Conservation (phyloP, 23 tunicate species). For the Phallusia fumigata region DNA sequence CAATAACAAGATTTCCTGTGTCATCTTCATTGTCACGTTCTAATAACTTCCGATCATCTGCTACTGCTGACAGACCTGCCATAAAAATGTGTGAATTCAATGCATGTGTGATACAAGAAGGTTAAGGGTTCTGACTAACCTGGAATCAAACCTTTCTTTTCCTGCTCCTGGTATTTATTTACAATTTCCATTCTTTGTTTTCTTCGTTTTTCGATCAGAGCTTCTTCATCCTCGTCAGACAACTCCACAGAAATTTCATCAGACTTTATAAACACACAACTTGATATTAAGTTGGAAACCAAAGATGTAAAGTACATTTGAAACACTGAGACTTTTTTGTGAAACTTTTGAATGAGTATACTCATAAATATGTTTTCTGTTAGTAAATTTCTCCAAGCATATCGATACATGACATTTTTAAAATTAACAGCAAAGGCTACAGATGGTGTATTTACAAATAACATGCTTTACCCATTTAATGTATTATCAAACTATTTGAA, state of each 20-base stretch:
- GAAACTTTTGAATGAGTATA: too few relatives aligned
- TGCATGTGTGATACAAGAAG: neutral
- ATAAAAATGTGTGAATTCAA: too few relatives aligned
- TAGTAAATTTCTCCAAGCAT: too few relatives aligned
- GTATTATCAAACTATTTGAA: too few relatives aligned
- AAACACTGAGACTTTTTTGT: too few relatives aligned
- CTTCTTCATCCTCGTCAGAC: slow-evolving; percentile 87
- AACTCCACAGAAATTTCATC: slow-evolving; percentile 54
- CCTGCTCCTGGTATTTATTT: slow-evolving; percentile 75
- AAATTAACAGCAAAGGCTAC: too few relatives aligned
- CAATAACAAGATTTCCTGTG: slow-evolving; percentile 57
- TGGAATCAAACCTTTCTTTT: slow-evolving; percentile 67
- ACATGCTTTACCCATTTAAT: too few relatives aligned
- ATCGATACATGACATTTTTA: too few relatives aligned
- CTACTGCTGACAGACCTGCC: slow-evolving; percentile 65
- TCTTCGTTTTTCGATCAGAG: slow-evolving; percentile 65
- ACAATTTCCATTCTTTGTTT: slow-evolving; percentile 64
- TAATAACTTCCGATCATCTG: slow-evolving; percentile 64
- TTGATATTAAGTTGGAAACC: too few relatives aligned
- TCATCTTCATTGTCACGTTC: slow-evolving; percentile 69
- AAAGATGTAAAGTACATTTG: too few relatives aligned
- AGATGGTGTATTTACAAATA: neutral
- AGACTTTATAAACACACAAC: slow-evolving; percentile 20
- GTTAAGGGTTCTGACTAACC: slow-evolving; percentile 17
- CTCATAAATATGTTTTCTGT: too few relatives aligned